Base-by-base conservation (phyloP, 2,888 invertebrate genomes). In the Drosophila buzzatii region DNA sequence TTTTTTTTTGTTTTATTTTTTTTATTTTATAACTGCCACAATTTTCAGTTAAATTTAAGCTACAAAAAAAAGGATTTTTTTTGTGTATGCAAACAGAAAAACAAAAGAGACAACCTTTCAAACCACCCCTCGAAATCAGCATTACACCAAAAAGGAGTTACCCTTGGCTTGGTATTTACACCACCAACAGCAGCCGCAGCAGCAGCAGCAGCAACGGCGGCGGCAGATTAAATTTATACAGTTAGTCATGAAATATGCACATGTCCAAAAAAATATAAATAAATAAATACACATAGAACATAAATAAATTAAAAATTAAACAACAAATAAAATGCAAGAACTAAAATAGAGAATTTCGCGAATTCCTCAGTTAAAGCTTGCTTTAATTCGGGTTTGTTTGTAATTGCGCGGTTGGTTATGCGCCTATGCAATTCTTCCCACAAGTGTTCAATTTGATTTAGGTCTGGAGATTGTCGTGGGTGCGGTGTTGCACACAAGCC, bases 81-180 rank as follows among this genome's bases (percentile, higher is more conserved):
- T 74, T 68, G 61, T 73, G 72, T 64, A 56, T 23, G 59, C 20
- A 42, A 52, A 58, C 33, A 51, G 27, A 27, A 35, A 23, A 31
- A 14, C 18, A 14, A 35, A n/a, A 23, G 37, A 53, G 39, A 37
- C 53, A 39, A 37, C 53, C 53, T 53, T 33, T 51, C 31, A 7
- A 51, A 20, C 33, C 51, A 35, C 51, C 68, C 70, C 71, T 62
- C 55, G 49, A 78, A 86, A 75, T 62, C 70, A 73, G 67, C 70
- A 68, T 69, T 78, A 85, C 89, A 85, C 60, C 82, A 69, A 88
- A 85, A 88, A 79, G 85, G 86, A 85, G 89, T 88, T 79, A 77
- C 89, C 76, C 75, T 71, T 71, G 86, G 85, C 71, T 82, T 65
- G 64, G 70, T 82, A 79, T 85, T 74, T 81, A 82, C 78, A 74